Evolutionary conservation across 2,797 vertebrate genomes (phyloP), one percentile per base, ranked within the genome.

Genomic region (Neosalanx taihuensis): DNA sequence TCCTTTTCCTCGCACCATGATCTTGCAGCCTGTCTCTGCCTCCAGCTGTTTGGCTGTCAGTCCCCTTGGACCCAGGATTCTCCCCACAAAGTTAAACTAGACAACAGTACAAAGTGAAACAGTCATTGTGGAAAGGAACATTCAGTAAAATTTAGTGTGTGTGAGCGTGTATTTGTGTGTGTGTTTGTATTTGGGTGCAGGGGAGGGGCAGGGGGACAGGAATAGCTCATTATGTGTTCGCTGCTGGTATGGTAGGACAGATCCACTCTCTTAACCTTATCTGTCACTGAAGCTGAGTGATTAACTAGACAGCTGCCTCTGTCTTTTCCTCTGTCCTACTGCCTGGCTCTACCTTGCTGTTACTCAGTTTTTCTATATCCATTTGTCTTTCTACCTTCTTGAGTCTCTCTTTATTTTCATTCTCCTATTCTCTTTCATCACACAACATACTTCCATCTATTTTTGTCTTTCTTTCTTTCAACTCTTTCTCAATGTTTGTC

Each of bases 1-100:
- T 81, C 96, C 96, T 85, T 99, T 99, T 78, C 98, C 98, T 93
- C 98, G 96, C 82, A 99, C 98, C 98, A 99, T 99, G 72, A 99
- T 99, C 90, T 99, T 99, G 90, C 98, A 99, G 90, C 98, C 97
- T 15, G 98, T 99, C 91, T 99, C 98, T 74, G 98, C 96, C 83
- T 99, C 98, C 85, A 99, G 94, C 77, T 99, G 97, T 83, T 99
- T 99, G 73, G 98, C 98, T 53, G 98, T 99, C 83, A 99, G 93
- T 85, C 98, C 98, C 81, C 98, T 94, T 17, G 98, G 98, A 76
- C 98, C 98, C 86, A 99, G 94, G 91, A 99, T 99, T 91, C 98
- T 93, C 84, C 97, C 98, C 73, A 99, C 98, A 80, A 99, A 99
- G 92, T 99, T 99, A 86, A 99, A 99, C 94, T 96, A 83, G 29